Evolutionary conservation across 1,140 invertebrate genomes (phyloP).

Genomic region (Cherax destructor): DNA sequence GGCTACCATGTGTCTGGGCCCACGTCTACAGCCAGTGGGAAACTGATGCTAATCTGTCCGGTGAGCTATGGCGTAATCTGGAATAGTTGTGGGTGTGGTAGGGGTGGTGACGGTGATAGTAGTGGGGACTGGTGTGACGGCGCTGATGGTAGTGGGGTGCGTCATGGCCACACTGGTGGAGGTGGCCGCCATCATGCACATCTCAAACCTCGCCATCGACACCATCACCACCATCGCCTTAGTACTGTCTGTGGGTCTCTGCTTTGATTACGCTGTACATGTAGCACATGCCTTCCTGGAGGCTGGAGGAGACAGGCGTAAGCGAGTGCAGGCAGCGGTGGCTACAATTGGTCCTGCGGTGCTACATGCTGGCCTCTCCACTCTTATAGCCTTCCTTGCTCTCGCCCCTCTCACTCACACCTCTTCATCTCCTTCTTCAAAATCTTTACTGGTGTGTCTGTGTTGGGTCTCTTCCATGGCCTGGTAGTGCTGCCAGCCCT

Average conservation of each 20-base stretch:
- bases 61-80: conserved; percentile 87
- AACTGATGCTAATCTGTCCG: conserved; percentile 84
- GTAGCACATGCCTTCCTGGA: conserved; percentile 78
- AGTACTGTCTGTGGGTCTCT: conserved; percentile 88
- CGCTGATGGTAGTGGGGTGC: conserved; percentile 86
- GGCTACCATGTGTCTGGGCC: conserved; percentile 77
- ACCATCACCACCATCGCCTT: conserved; percentile 88
- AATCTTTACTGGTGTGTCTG: conserved; percentile 85
- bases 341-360: conserved; percentile 87
- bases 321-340: conserved; percentile 80
- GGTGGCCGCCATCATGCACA: conserved; percentile 88
- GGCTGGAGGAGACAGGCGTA: conserved; percentile 77
- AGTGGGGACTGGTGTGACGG: conserved; percentile 87
- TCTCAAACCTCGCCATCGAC: conserved; percentile 89
- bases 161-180: conserved; percentile 85
- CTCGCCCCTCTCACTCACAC: conserved; percentile 85
- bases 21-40: conserved; percentile 85
- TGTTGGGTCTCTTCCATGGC: conserved; percentile 86
- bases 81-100: conserved; percentile 86
- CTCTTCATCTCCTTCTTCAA: conserved; percentile 88
- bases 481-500: conserved; percentile 84
- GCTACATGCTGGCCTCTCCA: conserved; percentile 87
- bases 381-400: conserved; percentile 84
- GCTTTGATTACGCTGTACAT: conserved; percentile 92
- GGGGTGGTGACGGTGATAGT: conserved; percentile 86